Evolutionary conservation across 2,113 vertebrate genomes (phyloP).

Genomic region (Myocastor coypus): DNA sequence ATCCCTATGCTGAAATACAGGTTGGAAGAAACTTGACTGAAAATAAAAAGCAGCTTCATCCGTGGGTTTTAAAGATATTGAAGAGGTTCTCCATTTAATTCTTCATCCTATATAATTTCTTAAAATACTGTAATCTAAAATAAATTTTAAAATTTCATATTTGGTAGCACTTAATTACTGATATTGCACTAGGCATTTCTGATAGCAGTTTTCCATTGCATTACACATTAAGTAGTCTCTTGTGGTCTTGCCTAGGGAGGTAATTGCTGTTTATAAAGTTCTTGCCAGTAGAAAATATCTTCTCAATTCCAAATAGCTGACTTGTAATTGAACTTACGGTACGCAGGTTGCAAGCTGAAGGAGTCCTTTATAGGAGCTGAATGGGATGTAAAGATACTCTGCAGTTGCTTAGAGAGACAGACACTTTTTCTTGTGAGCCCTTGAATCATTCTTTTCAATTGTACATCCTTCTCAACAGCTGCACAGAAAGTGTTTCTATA

Average conservation of each 20-base stretch:
- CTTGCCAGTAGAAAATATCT: conserved; percentile 61
- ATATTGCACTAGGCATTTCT: background rate
- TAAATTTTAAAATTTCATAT: conserved; percentile 42
- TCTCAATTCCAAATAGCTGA: conserved; percentile 71
- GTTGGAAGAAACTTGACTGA: background rate
- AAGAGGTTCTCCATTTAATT: background rate
- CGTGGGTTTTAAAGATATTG: background rate
- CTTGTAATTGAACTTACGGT: conserved; percentile 50
- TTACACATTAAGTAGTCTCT: conserved; percentile 64
- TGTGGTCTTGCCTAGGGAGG: conserved; percentile 57
- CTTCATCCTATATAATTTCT: conserved; percentile 61
- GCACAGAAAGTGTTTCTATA: background rate
- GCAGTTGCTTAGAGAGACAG: background rate
- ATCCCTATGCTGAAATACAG: background rate
- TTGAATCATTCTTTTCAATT: conserved; percentile 43
- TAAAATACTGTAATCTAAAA: conserved; percentile 23
- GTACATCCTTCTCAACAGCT: background rate
- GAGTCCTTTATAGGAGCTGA: background rate
- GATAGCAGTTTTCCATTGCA: conserved; percentile 41
- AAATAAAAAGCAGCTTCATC: background rate
- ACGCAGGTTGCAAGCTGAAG: background rate
- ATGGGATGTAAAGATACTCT: conserved; percentile 6
- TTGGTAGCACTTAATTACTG: conserved; percentile 63
- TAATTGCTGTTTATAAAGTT: conserved; percentile 74
- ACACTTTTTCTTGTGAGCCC: background rate